phyloP scores from a whole-genome alignment of 2,113 vertebrate species.

The Rhinichthys klamathensis region DNA sequence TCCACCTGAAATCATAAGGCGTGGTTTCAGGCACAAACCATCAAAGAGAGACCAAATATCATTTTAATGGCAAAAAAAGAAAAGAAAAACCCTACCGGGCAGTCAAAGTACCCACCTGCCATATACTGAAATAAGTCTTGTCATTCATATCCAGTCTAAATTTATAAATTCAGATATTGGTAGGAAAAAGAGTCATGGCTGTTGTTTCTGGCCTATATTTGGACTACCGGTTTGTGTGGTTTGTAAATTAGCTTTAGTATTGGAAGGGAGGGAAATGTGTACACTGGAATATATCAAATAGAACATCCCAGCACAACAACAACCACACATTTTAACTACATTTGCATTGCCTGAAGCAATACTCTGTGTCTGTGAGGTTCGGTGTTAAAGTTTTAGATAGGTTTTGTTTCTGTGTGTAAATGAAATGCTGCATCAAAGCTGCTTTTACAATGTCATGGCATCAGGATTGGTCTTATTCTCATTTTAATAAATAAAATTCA shows the following conservation, averaged over 20 bases:
- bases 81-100: constrained; percentile 54
- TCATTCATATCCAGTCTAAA: constrained; percentile 71
- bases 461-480: not conserved
- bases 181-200: not conserved
- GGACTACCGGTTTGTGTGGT: not conserved
- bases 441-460: not conserved
- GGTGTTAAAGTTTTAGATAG: not conserved
- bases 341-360: not conserved
- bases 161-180: constrained; percentile 40
- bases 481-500: not conserved
- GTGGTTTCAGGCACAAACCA: constrained; percentile 69
- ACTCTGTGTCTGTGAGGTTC: not conserved
- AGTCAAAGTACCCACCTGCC: constrained; percentile 70
- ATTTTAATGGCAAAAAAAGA: constrained; percentile 73
- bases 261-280: not conserved
- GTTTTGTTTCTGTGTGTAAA: not conserved
- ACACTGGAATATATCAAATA: not conserved
- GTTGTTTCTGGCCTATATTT: not conserved
- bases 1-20: constrained; percentile 66
- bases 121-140: constrained; percentile 71
- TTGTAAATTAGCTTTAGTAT: constrained; percentile 20
- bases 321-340: not conserved
- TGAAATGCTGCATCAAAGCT: not conserved
- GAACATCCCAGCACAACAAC: not conserved
- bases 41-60: constrained; percentile 75